Evolutionary conservation across 2,888 invertebrate species (phyloP), one percentile per base, ranked within the genome.

Genomic region (Hoplodrina ambigua): DNA sequence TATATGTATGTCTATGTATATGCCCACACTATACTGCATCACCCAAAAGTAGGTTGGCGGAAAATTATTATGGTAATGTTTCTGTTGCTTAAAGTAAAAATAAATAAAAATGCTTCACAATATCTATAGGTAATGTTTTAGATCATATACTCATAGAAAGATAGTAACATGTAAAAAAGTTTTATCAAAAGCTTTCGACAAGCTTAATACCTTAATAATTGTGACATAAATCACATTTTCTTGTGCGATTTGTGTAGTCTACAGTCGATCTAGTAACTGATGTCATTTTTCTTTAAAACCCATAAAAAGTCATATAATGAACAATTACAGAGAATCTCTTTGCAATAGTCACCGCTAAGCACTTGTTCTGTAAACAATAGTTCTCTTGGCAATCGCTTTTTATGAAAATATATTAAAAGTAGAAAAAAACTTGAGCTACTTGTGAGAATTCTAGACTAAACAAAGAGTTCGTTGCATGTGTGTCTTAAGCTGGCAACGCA

Each of bases 361-460:
- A 33, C 19, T 75, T 56, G 52, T 74, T 61, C 71, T 64, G 52
- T 71, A 58, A 64, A 75, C 78, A 79, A 75, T 80, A 37, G 64
- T 59, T 77, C 66, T 64, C 69, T 67, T 77, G 50, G 56, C 60
- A 68, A 57, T 66, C n/a, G 20, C 52, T 67, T 68, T 63, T 77
- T 68, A 72, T 78, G 64, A 78, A 69, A 78, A 52, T 65, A 65
- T 52, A 69, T 67, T 75, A 69, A 61, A 66, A 68, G 53, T 41
- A 62, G 68, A 72, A 69, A 72, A 67, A 63, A 56, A 8, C n/a
- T 62, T 37, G 56, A 53, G 52, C 56, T 55, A 70, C 55, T 53
- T 68, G 59, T 82, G 72, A 57, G 72, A 64, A 44, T 80, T 72
- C 68, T 61, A 82, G 78, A 82, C 72, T 69, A 82, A 82, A 82